Percentiles rank a stretch among this genome's conserved stretches.
These are phyloP conservation scores for Danio choprae DNA, from an alignment of 2,797 vertebrate species.

Conservation along the genomic window DNA sequence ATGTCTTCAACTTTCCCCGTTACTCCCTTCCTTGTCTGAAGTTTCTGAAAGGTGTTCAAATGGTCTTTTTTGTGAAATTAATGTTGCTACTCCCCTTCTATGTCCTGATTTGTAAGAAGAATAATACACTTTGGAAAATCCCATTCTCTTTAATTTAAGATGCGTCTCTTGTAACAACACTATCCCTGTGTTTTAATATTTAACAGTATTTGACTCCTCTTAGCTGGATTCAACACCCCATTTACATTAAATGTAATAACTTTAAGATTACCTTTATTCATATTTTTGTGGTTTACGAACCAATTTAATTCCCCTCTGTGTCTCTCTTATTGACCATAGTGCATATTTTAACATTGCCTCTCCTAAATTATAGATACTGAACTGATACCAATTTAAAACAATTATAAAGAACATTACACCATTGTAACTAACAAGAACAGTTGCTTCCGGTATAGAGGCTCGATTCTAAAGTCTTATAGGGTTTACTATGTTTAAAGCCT, in stretches of 20 bases:
- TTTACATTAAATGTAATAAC: constrained; percentile 28
- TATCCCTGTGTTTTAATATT: constrained; percentile 24
- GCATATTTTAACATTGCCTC: neutral
- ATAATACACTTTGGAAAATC: constrained; percentile 20
- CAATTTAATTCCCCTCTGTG: neutral
- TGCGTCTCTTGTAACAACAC: constrained; percentile 24
- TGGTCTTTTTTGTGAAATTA: constrained; percentile 13
- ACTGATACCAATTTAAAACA: neutral
- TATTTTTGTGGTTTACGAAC: neutral
- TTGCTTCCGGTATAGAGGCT: constrained; percentile 4
- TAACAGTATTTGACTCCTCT: constrained; percentile 18
- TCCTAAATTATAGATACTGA: neutral
- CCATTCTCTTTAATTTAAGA: constrained; percentile 17
- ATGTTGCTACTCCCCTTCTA: constrained; percentile 22
- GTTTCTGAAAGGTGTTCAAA: constrained; percentile 19
- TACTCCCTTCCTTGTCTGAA: constrained; percentile 27
- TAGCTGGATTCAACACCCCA: neutral
- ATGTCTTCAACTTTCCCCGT: constrained; percentile 10
- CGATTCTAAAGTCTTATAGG: neutral
- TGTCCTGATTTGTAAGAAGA: constrained; percentile 38
- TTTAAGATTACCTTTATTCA: neutral
- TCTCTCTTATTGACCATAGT: neutral
- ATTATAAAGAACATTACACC: neutral
- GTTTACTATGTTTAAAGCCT: neutral
- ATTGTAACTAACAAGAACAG: neutral